phyloP scores from a whole-genome alignment of 2,797 vertebrate species.

The Pipistrellus nathusii region DNA sequence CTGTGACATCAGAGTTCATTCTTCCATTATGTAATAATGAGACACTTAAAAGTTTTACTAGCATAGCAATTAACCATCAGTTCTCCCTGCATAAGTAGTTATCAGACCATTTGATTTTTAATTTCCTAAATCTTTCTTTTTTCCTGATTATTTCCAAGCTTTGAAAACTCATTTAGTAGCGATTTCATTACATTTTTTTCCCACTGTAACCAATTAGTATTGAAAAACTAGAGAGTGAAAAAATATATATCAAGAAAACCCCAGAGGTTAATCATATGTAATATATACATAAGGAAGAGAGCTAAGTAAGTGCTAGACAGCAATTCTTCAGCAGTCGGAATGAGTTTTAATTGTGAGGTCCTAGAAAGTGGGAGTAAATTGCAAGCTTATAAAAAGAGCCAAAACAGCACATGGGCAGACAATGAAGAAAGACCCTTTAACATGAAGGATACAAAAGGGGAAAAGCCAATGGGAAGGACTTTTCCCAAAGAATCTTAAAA shows the following conservation, averaged over 20 bases:
- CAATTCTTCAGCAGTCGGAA: constrained; percentile 76
- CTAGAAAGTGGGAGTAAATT: constrained; percentile 69
- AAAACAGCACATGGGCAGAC: constrained; percentile 61
- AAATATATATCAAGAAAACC: constrained; percentile 66
- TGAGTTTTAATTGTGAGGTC: constrained; percentile 82
- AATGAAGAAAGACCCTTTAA: constrained; percentile 69
- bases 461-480: constrained; percentile 64
- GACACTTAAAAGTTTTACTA: constrained; percentile 14
- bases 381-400: constrained; percentile 74
- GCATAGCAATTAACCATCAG: not conserved
- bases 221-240: constrained; percentile 68
- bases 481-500: constrained; percentile 26
- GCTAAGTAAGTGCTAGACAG: constrained; percentile 76
- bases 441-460: constrained; percentile 61
- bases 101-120: not conserved
- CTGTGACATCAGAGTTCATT: not conserved
- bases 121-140: constrained; percentile 39
- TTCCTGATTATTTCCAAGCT: constrained; percentile 23
- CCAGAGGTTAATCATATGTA: constrained; percentile 59
- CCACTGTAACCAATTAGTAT: constrained; percentile 76
- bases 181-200: constrained; percentile 75
- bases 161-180: constrained; percentile 74
- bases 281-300: constrained; percentile 77
- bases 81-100: constrained; percentile 24
- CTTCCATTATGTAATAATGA: constrained; percentile 38